These are phyloP conservation scores for Centropristis striata DNA, from an alignment of 2,113 vertebrate genomes.

Conservation along the genomic window DNA sequence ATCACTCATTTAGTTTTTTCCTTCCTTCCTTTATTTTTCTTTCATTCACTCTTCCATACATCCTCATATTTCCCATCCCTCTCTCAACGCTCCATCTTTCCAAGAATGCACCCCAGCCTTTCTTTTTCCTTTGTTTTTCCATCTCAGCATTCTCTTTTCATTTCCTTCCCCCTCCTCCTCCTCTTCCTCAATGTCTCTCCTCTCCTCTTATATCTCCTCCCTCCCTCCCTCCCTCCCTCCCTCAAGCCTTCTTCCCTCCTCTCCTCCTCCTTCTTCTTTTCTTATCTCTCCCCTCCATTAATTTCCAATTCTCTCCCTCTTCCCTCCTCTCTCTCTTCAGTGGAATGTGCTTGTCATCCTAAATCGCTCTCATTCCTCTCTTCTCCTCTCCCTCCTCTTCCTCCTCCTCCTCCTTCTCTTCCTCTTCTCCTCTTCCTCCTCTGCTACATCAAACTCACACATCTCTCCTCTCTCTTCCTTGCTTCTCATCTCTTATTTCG, in stretches of 20 bases:
- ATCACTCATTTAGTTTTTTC: background rate
- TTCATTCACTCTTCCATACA: background rate
- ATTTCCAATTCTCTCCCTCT: constrained; percentile 60
- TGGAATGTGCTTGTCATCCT: constrained; percentile 73
- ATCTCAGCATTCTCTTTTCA: constrained; percentile 8
- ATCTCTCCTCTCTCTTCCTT: constrained; percentile 1
- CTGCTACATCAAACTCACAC: background rate
- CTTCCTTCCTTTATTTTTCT: background rate
- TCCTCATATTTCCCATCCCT: background rate
- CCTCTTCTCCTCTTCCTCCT: background rate
- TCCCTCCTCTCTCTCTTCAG: constrained; percentile 37
- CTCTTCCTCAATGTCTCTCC: constrained; percentile 10
- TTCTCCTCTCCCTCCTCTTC: constrained; percentile 43
- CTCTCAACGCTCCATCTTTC: constrained; percentile 2
- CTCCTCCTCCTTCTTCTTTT: constrained; percentile 48
- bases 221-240: too few species aligned
- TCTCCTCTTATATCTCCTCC: constrained; percentile 32
- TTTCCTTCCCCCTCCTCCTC: constrained; percentile 6
- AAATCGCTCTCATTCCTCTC: constrained; percentile 70
- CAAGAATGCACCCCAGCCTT: background rate
- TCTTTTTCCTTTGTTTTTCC: constrained; percentile 26
- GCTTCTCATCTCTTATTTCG: background rate
- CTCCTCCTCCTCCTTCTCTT: constrained; percentile 19
- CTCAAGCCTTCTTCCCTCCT: constrained; percentile 28
- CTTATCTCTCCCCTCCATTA: constrained; percentile 71